A percentile compares a stretch with the other conserved stretches of the same genome.
phyloP scores from a whole-genome alignment of 1,140 invertebrate species.

The Cepaea nemoralis region DNA sequence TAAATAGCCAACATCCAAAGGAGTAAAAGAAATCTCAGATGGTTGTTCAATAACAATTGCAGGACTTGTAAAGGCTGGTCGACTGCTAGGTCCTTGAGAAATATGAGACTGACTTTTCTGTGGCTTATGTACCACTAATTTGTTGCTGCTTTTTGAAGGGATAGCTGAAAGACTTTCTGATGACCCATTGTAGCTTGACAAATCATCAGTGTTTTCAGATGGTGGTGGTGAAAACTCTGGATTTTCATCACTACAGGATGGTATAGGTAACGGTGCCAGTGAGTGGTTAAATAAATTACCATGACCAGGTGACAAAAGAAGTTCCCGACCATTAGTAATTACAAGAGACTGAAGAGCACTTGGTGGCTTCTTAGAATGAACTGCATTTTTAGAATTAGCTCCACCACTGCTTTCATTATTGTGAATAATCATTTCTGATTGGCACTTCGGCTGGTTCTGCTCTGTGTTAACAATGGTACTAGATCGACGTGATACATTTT shows the following conservation, averaged over 20 bases:
- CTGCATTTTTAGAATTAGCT: not conserved
- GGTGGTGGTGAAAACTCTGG: slow-evolving; percentile 15
- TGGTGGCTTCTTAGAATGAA: not conserved
- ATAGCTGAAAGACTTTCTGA: not conserved
- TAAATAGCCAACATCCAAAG: not conserved
- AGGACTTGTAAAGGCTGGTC: not conserved
- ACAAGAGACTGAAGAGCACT: not conserved
- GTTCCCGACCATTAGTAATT: not conserved
- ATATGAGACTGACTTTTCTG: not conserved
- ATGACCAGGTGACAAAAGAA: not conserved
- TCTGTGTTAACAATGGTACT: not conserved
- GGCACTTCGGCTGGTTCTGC: not conserved
- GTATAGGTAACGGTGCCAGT: not conserved
- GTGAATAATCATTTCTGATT: not conserved
- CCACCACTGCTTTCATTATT: not conserved
- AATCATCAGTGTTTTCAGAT: slow-evolving; percentile 20
- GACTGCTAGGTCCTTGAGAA: not conserved
- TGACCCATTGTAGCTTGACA: not conserved
- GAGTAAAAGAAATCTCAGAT: not conserved
- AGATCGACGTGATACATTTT: not conserved
- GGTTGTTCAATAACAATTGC: not conserved
- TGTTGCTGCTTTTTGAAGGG: not conserved
- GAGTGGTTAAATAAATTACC: slow-evolving; percentile 15
- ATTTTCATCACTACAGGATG: slow-evolving; percentile 6
- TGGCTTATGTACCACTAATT: not conserved